Percentiles rank a stretch among this genome's conserved stretches.
Conservation (phyloP, 2,113 vertebrate species). For the Microcebus tavaratra region DNA sequence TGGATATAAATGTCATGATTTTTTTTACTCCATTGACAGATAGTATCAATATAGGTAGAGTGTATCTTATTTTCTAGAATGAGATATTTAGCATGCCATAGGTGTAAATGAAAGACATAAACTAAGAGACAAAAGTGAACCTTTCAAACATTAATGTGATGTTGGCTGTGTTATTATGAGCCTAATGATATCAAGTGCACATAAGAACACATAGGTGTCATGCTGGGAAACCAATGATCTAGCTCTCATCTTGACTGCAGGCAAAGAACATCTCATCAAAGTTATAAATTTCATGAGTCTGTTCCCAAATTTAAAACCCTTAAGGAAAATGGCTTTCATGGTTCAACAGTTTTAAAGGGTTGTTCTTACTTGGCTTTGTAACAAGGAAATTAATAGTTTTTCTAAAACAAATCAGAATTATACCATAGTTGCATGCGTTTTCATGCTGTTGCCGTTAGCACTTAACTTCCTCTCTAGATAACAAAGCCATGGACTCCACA, state of each 20-base stretch:
- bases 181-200: conserved; percentile 92
- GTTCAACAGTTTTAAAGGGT: conserved; percentile 92
- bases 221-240: conserved; percentile 94
- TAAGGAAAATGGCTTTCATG: conserved; percentile 94
- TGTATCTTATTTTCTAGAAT: conserved; percentile 73
- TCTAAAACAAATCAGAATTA: conserved; percentile 94
- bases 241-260: conserved; percentile 91
- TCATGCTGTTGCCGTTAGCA: conserved; percentile 81
- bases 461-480: conserved; percentile 79
- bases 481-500: conserved; percentile 72
- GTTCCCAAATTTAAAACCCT: conserved; percentile 91
- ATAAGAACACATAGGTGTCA: conserved; percentile 89
- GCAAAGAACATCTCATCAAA: conserved; percentile 92
- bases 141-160: conserved; percentile 89
- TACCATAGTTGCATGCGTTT: conserved; percentile 87
- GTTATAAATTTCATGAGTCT: conserved; percentile 92
- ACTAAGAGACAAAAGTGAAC: conserved; percentile 85
- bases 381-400: conserved; percentile 95
- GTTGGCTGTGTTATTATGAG: conserved; percentile 90
- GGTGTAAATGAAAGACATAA: conserved; percentile 88
- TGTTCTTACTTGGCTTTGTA: conserved; percentile 92
- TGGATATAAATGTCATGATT: not conserved
- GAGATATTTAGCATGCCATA: conserved; percentile 89
- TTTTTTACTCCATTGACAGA: conserved; percentile 9
- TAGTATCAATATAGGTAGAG: not conserved